Conservation (phyloP, 2,888 invertebrate species). For the Diogma glabrata region DNA sequence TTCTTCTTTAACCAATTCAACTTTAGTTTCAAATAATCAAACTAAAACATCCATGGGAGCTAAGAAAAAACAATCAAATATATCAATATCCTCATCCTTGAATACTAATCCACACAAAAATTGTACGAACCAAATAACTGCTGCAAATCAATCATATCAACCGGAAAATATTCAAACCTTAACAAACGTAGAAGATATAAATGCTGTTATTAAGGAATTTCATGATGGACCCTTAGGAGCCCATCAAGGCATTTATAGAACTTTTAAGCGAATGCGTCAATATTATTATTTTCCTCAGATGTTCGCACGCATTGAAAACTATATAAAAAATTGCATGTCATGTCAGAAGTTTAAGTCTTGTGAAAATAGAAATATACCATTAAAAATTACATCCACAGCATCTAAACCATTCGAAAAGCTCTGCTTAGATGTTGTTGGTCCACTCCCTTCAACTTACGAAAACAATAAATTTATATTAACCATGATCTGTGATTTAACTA, state of each 20-base stretch:
- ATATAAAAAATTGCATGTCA: neutral
- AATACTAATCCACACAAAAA: too few relatives aligned
- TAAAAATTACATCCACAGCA: neutral
- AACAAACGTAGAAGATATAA: neutral
- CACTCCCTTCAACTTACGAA: slow-evolving; percentile 7
- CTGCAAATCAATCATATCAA: too few relatives aligned
- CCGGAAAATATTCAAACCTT: neutral
- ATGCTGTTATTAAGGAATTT: neutral
- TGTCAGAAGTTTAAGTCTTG: neutral
- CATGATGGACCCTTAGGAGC: neutral
- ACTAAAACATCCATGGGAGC: too few relatives aligned
- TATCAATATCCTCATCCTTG: too few relatives aligned
- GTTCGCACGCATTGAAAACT: neutral
- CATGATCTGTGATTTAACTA: slow-evolving; percentile 13
- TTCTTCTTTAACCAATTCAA: too few relatives aligned
- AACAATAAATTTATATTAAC: slow-evolving; percentile 11
- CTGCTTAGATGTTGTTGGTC: neutral
- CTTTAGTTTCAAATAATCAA: too few relatives aligned
- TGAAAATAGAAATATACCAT: neutral
- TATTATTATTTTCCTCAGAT: neutral
- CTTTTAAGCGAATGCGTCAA: neutral
- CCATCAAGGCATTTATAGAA: neutral
- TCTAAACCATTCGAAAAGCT: neutral
- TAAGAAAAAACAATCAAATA: too few relatives aligned
- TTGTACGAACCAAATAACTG: too few relatives aligned